Percentiles rank a stretch among this genome's conserved stretches.
Evolutionary conservation across 2,113 vertebrate species (phyloP).

Genomic region (Balaeniceps rex): DNA sequence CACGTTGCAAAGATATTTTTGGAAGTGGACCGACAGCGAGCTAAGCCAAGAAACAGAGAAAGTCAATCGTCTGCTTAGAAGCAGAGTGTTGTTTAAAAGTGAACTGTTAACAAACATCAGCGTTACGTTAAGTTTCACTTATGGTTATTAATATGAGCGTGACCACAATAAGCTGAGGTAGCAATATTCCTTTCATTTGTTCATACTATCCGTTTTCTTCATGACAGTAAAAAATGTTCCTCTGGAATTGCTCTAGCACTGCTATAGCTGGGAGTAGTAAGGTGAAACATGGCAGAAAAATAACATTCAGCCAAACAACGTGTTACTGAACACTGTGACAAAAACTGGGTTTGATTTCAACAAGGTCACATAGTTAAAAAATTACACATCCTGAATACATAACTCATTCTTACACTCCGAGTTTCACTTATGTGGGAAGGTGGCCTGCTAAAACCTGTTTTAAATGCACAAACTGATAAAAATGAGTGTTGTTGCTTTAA

Average conservation of each 20-base stretch:
- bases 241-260: not conserved
- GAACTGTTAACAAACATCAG: not conserved
- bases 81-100: not conserved
- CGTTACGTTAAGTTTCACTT: not conserved
- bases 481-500: not conserved
- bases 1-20: not conserved
- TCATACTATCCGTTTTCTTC: not conserved
- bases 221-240: not conserved
- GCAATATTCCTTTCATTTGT: not conserved
- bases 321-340: not conserved
- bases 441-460: not conserved
- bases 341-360: not conserved
- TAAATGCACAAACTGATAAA: not conserved
- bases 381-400: not conserved
- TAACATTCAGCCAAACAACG: not conserved
- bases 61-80: not conserved
- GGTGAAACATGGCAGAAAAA: not conserved
- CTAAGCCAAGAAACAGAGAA: not conserved
- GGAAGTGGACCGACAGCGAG: not conserved
- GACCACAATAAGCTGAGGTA: not conserved
- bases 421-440: not conserved
- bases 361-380: not conserved
- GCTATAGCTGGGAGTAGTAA: not conserved
- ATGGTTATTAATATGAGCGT: accelerated
- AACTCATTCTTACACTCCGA: not conserved